Percentiles rank a stretch among this genome's conserved stretches.
Evolutionary conservation across 2,888 invertebrate species (phyloP).

Genomic region (Platynereis dumerilii): DNA sequence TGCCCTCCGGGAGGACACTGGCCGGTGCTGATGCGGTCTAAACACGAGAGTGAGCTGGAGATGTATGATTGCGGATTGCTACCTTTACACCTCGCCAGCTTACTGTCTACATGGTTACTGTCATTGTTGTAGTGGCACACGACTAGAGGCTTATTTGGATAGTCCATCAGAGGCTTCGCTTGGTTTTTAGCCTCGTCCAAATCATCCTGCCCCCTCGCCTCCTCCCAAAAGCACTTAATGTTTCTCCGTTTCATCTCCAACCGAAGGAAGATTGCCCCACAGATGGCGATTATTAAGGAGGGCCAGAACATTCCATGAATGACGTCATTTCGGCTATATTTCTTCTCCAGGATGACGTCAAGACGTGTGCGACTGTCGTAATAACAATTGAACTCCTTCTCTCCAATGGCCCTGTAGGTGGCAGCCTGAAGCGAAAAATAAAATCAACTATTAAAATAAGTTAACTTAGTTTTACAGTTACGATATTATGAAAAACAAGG

Average conservation of each 20-base stretch:
- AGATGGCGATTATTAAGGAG: conserved; percentile 37
- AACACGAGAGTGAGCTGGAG: conserved; percentile 16
- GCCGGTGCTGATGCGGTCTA: conserved; percentile 8
- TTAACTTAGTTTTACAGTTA: too few relatives aligned
- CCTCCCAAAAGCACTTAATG: conserved; percentile 30
- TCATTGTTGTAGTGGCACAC: neutral
- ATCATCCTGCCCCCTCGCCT: neutral
- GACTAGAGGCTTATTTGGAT: neutral
- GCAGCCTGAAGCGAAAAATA: too few relatives aligned
- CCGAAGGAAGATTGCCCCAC: conserved; percentile 35
- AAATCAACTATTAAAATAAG: too few relatives aligned
- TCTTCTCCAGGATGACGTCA: conserved; percentile 89
- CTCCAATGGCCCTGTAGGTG: neutral
- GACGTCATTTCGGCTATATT: conserved; percentile 67
- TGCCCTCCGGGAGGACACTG: neutral
- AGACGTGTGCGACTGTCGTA: conserved; percentile 30
- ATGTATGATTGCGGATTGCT: conserved; percentile 3
- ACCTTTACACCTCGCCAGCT: conserved; percentile 13
- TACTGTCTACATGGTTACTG: conserved; percentile 13
- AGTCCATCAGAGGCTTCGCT: neutral
- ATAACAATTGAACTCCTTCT: conserved; percentile 33
- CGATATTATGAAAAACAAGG: too few relatives aligned
- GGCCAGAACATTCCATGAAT: conserved; percentile 43
- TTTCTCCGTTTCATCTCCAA: conserved; percentile 37
- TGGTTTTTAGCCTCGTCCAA: neutral